A percentile compares a stretch with the other conserved stretches of the same genome.
These are phyloP conservation scores for Menidia menidia DNA, from an alignment of 2,797 vertebrate species.

Conservation along the genomic window DNA sequence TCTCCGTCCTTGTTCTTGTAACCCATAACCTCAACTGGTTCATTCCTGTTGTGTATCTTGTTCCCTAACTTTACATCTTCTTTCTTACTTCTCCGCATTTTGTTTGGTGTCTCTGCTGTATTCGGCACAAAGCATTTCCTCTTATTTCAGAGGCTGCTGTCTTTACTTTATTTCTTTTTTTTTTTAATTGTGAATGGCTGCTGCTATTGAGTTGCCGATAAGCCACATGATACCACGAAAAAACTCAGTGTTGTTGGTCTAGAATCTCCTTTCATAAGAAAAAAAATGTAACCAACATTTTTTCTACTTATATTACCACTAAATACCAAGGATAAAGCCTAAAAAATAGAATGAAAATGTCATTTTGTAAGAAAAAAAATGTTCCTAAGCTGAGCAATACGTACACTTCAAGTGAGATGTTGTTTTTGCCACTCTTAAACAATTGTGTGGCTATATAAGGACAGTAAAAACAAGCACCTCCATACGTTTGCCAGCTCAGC, in stretches of 20 bases:
- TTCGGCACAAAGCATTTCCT: too few relatives aligned
- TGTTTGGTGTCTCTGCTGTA: too few relatives aligned
- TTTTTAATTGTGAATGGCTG: too few relatives aligned
- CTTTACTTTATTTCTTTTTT: too few relatives aligned
- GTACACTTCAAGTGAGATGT: not conserved
- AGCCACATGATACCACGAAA: too few relatives aligned
- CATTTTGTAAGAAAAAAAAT: not conserved
- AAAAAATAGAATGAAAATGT: not conserved
- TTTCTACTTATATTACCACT: not conserved
- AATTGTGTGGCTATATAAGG: not conserved
- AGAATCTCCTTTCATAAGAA: not conserved
- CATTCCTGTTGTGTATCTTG: too few relatives aligned
- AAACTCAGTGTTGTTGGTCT: too few relatives aligned
- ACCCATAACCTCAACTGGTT: not conserved
- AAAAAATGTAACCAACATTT: not conserved
- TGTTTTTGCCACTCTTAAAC: too few relatives aligned
- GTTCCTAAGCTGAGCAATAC: not conserved
- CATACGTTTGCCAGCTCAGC: constrained; percentile 3
- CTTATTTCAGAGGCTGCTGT: too few relatives aligned
- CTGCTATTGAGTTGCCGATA: too few relatives aligned
- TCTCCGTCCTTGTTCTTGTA: not conserved
- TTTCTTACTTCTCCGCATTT: too few relatives aligned
- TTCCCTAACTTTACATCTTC: too few relatives aligned
- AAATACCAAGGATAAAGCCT: not conserved
- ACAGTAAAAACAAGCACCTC: not conserved